Percentiles rank a stretch among this genome's conserved stretches.
Evolutionary conservation across 2,797 vertebrate species (phyloP).

Genomic region (Dryobates pubescens): DNA sequence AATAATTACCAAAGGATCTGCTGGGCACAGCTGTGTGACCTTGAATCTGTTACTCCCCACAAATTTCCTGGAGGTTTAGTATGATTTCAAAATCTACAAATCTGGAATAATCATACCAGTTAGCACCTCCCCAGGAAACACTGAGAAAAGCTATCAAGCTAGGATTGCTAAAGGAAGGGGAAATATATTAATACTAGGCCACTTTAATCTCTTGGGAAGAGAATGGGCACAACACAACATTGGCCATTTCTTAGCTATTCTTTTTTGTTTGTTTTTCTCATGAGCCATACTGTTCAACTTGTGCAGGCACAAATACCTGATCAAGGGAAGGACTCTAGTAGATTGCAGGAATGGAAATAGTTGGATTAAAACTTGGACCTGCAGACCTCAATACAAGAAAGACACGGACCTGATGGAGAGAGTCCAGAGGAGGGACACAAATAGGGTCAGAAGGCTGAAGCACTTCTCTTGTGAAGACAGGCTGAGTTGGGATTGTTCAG

Average conservation of each 20-base stretch:
- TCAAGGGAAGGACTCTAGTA: not conserved
- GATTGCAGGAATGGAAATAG: not conserved
- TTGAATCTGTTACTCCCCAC: not conserved
- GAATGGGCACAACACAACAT: not conserved
- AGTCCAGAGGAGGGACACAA: no score
- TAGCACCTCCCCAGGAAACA: not conserved
- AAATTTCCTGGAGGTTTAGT: not conserved
- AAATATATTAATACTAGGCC: not conserved
- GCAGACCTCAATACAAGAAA: no score
- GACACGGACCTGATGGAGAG: no score
- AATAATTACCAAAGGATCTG: not conserved
- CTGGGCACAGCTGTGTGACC: not conserved
- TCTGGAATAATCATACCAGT: not conserved
- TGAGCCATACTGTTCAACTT: not conserved
- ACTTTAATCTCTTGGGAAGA: not conserved
- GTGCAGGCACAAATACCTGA: not conserved
- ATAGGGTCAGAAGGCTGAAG: no score
- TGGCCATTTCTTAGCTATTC: not conserved
- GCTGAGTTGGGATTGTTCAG: no score
- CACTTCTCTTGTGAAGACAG: no score
- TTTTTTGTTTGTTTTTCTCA: not conserved
- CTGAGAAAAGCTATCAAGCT: not conserved
- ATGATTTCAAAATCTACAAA: not conserved
- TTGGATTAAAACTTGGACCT: not conserved
- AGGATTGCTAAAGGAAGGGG: not conserved